phyloP scores from a whole-genome alignment of 2,113 vertebrate genomes.

The Channa argus region DNA sequence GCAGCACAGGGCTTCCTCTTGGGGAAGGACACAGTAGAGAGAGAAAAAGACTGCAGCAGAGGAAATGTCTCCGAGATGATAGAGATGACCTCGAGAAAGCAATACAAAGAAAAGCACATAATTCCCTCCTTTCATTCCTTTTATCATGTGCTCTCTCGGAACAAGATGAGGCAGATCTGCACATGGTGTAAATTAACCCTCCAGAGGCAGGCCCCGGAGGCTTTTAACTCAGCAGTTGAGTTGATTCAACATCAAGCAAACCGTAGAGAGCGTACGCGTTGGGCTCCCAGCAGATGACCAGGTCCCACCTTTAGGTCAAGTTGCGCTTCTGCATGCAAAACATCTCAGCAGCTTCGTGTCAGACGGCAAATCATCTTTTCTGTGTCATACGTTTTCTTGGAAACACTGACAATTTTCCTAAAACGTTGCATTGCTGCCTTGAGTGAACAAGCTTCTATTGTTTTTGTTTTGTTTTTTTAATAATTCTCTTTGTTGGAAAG shows the following conservation, averaged over 20 bases:
- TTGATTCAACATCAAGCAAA: constrained; percentile 25
- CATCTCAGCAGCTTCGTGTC: constrained; percentile 4
- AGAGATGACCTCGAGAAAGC: constrained; percentile 20
- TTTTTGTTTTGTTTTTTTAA: neutral
- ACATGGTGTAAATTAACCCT: constrained; percentile 12
- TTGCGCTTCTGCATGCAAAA: constrained; percentile 21
- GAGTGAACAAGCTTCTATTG: neutral
- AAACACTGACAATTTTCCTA: neutral
- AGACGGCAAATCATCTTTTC: neutral
- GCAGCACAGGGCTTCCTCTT: constrained; percentile 12
- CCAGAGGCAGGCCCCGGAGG: neutral
- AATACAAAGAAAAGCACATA: constrained; percentile 7
- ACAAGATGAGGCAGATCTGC: constrained; percentile 6
- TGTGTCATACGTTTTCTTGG: neutral
- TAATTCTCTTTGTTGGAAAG: neutral
- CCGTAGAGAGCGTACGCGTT: neutral
- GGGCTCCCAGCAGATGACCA: neutral
- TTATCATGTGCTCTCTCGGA: neutral
- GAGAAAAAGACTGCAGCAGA: constrained; percentile 19
- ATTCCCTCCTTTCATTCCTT: neutral
- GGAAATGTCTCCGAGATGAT: constrained; percentile 23
- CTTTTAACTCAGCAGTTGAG: constrained; percentile 18
- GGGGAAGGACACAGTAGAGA: constrained; percentile 35
- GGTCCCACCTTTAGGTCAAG: constrained; percentile 10
- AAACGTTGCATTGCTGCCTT: neutral